Evolutionary conservation across 1,140 invertebrate genomes (phyloP).

Genomic region (Copidosoma floridanum): DNA sequence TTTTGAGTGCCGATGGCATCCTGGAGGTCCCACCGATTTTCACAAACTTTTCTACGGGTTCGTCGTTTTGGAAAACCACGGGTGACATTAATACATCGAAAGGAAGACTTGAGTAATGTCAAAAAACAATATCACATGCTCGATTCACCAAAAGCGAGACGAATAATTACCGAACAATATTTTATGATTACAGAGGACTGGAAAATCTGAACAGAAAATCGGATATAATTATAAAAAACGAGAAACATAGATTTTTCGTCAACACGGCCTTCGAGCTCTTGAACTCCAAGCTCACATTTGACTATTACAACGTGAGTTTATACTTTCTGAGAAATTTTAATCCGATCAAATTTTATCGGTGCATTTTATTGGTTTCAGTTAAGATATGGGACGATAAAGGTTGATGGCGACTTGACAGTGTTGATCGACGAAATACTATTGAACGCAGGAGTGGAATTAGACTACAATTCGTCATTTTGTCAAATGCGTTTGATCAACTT

Average conservation of each 20-base stretch:
- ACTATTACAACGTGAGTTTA: neutral
- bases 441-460: neutral
- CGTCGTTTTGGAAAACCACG: neutral
- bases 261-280: neutral
- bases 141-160: too few species aligned
- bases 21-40: neutral
- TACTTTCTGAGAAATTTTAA: neutral
- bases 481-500: neutral
- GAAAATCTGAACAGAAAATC: neutral
- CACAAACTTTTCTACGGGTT: neutral
- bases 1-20: neutral
- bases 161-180: neutral
- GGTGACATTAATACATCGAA: neutral
- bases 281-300: neutral
- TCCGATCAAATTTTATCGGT: neutral
- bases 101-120: neutral
- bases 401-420: neutral
- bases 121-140: neutral
- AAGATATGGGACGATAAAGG: neutral
- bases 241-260: neutral
- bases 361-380: conserved; percentile 3
- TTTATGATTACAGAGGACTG: neutral
- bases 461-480: conserved; percentile 5
- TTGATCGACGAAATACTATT: neutral
- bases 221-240: neutral